Conservation (phyloP, 2,113 vertebrate species). For the Rhynchopsitta pachyrhyncha region DNA sequence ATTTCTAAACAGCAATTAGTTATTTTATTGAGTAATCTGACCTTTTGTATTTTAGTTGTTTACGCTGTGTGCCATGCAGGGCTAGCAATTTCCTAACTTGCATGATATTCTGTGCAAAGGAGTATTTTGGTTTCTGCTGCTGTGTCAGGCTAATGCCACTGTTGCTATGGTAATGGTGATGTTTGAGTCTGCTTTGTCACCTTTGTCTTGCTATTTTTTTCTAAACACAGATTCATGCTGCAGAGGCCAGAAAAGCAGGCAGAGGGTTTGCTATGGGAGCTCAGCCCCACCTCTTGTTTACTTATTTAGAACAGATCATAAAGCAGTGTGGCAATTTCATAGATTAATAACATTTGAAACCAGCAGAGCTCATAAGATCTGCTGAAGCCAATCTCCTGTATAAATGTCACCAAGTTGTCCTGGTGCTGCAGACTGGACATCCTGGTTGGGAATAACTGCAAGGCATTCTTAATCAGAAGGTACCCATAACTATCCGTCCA, state of each 20-base stretch:
- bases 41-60: slow-evolving; percentile 36
- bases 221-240: slow-evolving; percentile 43
- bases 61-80: not conserved
- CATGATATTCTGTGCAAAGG: slow-evolving; percentile 48
- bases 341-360: slow-evolving; percentile 40
- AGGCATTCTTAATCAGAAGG: not conserved
- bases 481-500: not conserved
- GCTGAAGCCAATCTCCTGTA: not conserved
- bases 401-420: not conserved
- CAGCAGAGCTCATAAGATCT: not conserved
- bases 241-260: slow-evolving; percentile 39
- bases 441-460: not conserved
- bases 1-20: slow-evolving; percentile 14
- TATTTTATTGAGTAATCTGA: slow-evolving; percentile 31
- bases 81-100: slow-evolving; percentile 61
- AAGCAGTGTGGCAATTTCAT: slow-evolving; percentile 49
- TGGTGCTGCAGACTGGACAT: rapidly evolving
- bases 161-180: slow-evolving; percentile 77
- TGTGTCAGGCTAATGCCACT: slow-evolving; percentile 74
- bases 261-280: slow-evolving; percentile 41
- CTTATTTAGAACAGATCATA: slow-evolving; percentile 25
- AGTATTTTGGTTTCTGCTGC: slow-evolving; percentile 68
- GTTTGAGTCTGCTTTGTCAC: slow-evolving; percentile 77
- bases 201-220: slow-evolving; percentile 70
- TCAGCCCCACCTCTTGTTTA: slow-evolving; percentile 33